Evolutionary conservation across 2,797 vertebrate species (phyloP).

Genomic region (Valencia hispanica): DNA sequence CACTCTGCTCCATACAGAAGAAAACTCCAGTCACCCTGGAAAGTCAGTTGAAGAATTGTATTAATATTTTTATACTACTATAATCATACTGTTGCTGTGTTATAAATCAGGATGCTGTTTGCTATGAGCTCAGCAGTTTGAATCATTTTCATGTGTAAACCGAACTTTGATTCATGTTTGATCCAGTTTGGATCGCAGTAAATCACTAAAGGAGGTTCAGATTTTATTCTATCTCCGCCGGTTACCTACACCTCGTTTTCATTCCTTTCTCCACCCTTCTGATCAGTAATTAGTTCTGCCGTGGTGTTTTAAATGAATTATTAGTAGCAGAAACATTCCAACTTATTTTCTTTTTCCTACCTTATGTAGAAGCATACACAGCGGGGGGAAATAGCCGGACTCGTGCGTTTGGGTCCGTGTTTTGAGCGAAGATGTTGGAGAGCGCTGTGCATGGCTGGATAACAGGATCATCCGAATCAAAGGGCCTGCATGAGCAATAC

Average conservation of each 20-base stretch:
- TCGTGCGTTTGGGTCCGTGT: slow-evolving; percentile 6
- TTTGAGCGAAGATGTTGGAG: slow-evolving; percentile 27
- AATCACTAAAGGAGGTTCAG: slow-evolving; percentile 8
- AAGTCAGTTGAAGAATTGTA: not conserved
- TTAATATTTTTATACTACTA: not conserved
- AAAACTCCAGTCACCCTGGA: not conserved
- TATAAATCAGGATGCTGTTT: no score
- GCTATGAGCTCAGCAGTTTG: not conserved
- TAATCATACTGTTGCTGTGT: no score
- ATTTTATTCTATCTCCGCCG: slow-evolving; percentile 14
- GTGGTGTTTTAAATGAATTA: slow-evolving; percentile 69
- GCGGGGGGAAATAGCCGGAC: not conserved
- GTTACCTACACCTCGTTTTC: slow-evolving; percentile 32
- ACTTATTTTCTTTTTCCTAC: slow-evolving; percentile 22
- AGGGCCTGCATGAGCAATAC: not conserved
- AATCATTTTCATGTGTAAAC: not conserved
- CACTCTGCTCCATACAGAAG: not conserved
- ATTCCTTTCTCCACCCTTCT: slow-evolving; percentile 53
- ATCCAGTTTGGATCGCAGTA: not conserved
- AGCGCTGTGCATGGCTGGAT: slow-evolving; percentile 19
- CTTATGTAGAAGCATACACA: not conserved
- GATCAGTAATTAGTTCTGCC: slow-evolving; percentile 73
- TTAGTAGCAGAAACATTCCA: slow-evolving; percentile 26
- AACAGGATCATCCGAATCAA: slow-evolving; percentile 19
- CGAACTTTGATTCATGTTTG: not conserved